Evolutionary conservation across 2,113 vertebrate genomes (phyloP).

Genomic region (Hymenochirus boettgeri): DNA sequence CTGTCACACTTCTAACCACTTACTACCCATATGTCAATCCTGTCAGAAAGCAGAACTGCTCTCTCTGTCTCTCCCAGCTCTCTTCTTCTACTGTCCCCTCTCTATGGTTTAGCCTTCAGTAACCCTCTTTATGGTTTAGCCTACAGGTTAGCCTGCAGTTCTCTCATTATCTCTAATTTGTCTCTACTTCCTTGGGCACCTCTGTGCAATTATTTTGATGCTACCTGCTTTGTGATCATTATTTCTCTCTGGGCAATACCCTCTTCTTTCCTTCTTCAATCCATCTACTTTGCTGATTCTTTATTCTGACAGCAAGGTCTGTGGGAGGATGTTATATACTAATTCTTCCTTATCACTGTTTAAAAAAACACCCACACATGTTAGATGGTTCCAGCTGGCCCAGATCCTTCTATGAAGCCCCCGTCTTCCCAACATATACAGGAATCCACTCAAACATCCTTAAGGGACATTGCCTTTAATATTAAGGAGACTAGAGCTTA

Average conservation of each 20-base stretch:
- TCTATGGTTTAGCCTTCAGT: not conserved
- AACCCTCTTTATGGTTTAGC: not conserved
- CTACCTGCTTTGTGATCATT: not conserved
- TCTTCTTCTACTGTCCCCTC: not conserved
- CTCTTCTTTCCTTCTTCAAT: not conserved
- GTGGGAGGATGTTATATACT: slow-evolving; percentile 21
- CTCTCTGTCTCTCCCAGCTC: not conserved
- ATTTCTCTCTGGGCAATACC: not conserved
- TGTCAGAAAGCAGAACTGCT: too few relatives aligned
- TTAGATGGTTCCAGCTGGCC: slow-evolving; percentile 9
- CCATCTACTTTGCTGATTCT: not conserved
- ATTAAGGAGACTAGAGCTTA: too few relatives aligned
- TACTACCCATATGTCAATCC: too few relatives aligned
- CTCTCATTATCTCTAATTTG: too few relatives aligned
- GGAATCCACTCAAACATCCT: too few relatives aligned
- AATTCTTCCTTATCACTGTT: slow-evolving; percentile 10
- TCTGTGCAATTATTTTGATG: too few relatives aligned
- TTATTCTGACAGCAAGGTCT: not conserved
- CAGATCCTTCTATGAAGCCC: not conserved
- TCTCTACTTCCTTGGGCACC: too few relatives aligned
- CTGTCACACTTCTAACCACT: too few relatives aligned
- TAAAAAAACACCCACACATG: slow-evolving; percentile 23
- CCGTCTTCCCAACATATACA: not conserved
- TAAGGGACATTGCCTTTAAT: too few relatives aligned
- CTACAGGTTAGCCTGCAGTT: too few relatives aligned